A percentile compares a stretch with the other conserved stretches of the same genome.
Evolutionary conservation across 2,113 vertebrate species (phyloP).

Genomic region (Diphyllodes magnificus): DNA sequence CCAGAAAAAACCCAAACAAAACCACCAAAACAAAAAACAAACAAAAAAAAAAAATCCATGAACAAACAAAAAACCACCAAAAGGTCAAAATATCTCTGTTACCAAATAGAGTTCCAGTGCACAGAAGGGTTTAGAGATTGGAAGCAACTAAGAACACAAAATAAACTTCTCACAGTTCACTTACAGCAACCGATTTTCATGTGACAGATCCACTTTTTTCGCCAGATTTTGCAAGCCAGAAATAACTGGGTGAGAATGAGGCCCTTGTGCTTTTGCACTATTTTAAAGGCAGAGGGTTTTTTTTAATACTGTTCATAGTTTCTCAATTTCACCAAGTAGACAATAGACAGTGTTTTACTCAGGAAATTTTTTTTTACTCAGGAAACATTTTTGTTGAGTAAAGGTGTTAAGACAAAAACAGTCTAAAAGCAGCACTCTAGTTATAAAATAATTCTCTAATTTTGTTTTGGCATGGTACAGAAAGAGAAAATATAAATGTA

Average conservation of each 20-base stretch:
- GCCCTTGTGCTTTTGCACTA: background rate
- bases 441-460: conserved; percentile 22
- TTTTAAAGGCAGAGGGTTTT: background rate
- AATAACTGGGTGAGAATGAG: background rate
- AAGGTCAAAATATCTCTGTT: background rate
- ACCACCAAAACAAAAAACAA: background rate
- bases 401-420: background rate
- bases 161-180: background rate
- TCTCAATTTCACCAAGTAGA: background rate
- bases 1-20: background rate
- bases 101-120: background rate
- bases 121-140: background rate
- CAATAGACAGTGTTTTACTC: background rate
- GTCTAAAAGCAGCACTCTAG: background rate
- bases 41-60: background rate
- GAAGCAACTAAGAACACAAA: background rate
- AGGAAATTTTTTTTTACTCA: background rate
- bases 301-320: background rate
- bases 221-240: background rate
- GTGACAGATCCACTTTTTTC: background rate
- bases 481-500: background rate
- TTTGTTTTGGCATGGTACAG: background rate
- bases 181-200: background rate
- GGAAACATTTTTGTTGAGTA: background rate
- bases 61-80: background rate